phyloP scores from a whole-genome alignment of 1,140 invertebrate genomes.

The Ganaspis sp. region DNA sequence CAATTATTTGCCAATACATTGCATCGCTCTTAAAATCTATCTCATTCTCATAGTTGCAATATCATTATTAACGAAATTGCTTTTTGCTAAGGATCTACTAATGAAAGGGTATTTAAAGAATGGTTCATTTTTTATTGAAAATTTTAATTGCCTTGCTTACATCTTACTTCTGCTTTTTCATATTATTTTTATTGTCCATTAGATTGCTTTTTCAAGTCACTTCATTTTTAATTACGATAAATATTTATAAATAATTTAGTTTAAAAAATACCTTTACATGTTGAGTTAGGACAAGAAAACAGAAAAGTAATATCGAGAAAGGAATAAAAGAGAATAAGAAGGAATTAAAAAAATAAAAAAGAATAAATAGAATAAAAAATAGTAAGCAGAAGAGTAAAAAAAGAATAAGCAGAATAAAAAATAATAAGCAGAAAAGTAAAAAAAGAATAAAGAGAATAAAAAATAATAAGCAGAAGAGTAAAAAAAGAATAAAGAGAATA shows the following conservation, averaged over 20 bases:
- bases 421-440: no score
- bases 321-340: no score
- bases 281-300: no score
- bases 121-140: conserved; percentile 3
- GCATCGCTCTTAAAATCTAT: conserved; percentile 9
- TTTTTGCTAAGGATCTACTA: conserved; percentile 70
- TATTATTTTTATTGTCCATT: neutral
- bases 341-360: neutral
- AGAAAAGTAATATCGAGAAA: no score
- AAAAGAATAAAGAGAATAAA: no score
- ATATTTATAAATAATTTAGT: neutral
- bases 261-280: no score
- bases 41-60: conserved; percentile 14
- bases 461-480: no score
- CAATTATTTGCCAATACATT: conserved; percentile 7
- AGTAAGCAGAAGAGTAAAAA: no score
- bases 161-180: neutral
- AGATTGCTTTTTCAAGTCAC: neutral
- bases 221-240: neutral
- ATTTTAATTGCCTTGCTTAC: neutral
- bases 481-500: no score
- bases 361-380: no score
- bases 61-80: conserved; percentile 53
- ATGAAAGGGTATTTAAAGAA: conserved; percentile 24
- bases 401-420: no score